Conservation (phyloP, 37 sponge, comb jelly and placozoan species). For the Ephydatia muelleri region DNA sequence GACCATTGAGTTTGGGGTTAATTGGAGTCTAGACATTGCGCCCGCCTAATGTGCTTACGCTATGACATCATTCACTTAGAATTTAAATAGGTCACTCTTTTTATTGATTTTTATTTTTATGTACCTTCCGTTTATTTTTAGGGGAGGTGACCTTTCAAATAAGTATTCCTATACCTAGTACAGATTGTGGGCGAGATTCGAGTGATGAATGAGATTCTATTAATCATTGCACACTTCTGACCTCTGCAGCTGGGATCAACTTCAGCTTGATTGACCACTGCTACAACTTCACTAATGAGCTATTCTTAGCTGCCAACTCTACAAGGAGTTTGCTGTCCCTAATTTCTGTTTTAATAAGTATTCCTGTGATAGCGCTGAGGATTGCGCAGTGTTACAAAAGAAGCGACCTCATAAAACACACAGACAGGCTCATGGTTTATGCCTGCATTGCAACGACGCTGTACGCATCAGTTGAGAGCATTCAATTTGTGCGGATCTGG, state of each 20-base stretch:
- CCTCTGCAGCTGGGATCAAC: neutral
- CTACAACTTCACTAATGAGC: neutral
- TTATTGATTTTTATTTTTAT: no score
- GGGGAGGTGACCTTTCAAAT: no score
- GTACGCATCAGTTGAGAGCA: neutral
- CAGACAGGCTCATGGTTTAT: neutral
- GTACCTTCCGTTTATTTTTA: no score
- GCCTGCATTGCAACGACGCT: neutral
- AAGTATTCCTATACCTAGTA: no score
- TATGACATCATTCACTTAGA: no score
- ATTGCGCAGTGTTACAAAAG: neutral
- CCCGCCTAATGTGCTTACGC: no score
- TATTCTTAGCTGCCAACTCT: neutral
- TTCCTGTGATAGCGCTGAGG: neutral
- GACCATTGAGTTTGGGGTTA: no score
- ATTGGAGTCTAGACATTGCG: no score
- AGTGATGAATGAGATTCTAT: no score
- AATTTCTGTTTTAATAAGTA: neutral
- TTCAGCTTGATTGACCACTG: neutral
- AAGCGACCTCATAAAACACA: neutral
- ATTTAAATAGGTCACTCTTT: no score
- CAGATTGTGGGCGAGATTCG: no score
- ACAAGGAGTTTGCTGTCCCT: neutral
- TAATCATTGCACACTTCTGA: neutral
- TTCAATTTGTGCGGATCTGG: neutral